Evolutionary conservation across 35 echinoderm and acorn worm genomes (phyloP), one percentile per base, ranked within the genome.

Genomic region (Stichopus chloronotus): DNA sequence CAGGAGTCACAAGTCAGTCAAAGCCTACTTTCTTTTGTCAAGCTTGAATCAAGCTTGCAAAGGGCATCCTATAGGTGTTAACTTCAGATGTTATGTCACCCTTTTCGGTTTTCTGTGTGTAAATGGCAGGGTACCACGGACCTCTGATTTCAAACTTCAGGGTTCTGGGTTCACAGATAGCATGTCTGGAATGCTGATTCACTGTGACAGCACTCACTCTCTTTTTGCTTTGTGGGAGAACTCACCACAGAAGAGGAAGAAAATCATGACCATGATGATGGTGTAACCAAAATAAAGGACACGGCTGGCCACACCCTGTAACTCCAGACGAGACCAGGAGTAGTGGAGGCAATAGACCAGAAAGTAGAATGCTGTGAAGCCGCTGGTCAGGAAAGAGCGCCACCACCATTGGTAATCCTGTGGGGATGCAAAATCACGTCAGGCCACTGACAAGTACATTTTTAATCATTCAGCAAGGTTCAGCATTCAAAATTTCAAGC

Each of bases 381-480:
- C 97, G 56, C 97, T 96, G 52, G 95, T 96, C 90, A 98, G 90
- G 95, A 98, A 98, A 79, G 97, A 98, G 24, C 94, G 94, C 97
- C 97, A 98, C 97, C 97, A 98, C 94, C 94, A 96, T 78, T 94
- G 94, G 77, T 98, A 96, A 80, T 98, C 97, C 97, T 98, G 91
- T 55, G 19, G 91, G 57, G 60, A 86, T 78, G 17, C 61, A 65
- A 14, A 19, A 14, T 65, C 61, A 65, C 11, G 9, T 43, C 30
- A 43, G 30, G 30, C 30, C 30, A 43, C 30, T 43, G 30, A 43
- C 30, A 43, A 43, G 30, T 43, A 43, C 3, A 43, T 43, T 43
- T 43, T 43, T 0, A 43, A 43, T 43, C 30, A 43, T 43, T 43
- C 30, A 43, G 3, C 30, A 43, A 43, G 30, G 30, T 43, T 43